phyloP scores from a whole-genome alignment of 92 coral and sea anemone genomes.

The Porites lobata region DNA sequence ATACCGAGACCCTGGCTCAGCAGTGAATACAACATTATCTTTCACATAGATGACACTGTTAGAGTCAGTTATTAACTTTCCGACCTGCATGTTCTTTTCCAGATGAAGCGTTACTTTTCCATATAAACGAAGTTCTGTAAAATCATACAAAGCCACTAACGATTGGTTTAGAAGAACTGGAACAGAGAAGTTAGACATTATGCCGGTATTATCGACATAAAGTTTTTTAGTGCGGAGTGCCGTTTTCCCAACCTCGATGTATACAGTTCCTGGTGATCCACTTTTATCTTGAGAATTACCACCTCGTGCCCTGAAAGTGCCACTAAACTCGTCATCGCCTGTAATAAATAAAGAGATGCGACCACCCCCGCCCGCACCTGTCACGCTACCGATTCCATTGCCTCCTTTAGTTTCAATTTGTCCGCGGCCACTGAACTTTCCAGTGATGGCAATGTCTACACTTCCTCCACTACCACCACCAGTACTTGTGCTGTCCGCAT shows the following conservation, averaged over 20 bases:
- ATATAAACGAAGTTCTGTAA: constrained; percentile 74
- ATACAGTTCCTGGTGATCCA: constrained; percentile 97
- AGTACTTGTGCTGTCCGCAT: constrained; percentile 55
- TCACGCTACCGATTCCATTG: constrained; percentile 32
- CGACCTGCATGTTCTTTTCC: constrained; percentile 78
- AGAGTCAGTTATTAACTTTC: constrained; percentile 78
- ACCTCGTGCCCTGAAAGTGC: constrained; percentile 80
- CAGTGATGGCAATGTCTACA: constrained; percentile 66
- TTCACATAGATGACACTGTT: constrained; percentile 83
- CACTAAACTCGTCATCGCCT: constrained; percentile 80
- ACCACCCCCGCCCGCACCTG: constrained; percentile 97
- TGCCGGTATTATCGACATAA: constrained; percentile 78
- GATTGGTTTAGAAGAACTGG: constrained; percentile 86
- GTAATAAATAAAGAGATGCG: constrained; percentile 74
- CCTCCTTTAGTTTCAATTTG: constrained; percentile 80
- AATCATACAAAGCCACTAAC: constrained; percentile 60
- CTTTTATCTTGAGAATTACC: constrained; percentile 72
- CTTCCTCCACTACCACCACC: constrained; percentile 98
- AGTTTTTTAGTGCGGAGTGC: constrained; percentile 85
- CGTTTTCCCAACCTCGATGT: constrained; percentile 79
- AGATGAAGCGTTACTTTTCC: constrained; percentile 85
- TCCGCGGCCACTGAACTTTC: constrained; percentile 84
- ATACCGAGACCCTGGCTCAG: constrained; percentile 76
- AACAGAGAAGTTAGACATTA: constrained; percentile 40
- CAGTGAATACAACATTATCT: constrained; percentile 80